Percentiles rank a stretch among this genome's conserved stretches.
These are phyloP conservation scores for Ametastegia equiseti DNA, from an alignment of 2,888 invertebrate species.

Conservation along the genomic window DNA sequence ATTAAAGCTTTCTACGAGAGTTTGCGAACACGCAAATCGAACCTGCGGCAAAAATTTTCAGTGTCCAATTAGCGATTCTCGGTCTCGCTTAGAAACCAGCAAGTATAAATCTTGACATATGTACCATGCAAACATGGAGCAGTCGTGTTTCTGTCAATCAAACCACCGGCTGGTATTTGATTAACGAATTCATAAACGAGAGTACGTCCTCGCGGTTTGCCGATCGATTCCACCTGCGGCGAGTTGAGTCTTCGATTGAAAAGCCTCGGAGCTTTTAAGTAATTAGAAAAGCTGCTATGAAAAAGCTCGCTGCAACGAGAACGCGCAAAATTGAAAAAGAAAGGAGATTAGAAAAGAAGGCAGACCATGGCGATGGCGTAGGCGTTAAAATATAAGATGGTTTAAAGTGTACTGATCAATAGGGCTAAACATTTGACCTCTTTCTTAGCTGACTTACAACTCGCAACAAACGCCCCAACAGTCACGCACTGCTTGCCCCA, in stretches of 20 bases:
- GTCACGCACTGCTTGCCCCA: conserved; percentile 62
- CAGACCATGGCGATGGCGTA: neutral
- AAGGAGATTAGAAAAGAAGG: neutral
- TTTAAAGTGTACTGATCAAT: conserved; percentile 46
- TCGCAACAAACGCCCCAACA: conserved; percentile 54
- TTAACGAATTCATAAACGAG: neutral
- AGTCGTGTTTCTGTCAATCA: neutral
- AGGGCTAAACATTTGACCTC: conserved; percentile 59
- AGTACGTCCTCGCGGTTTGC: neutral
- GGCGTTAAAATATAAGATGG: conserved; percentile 41
- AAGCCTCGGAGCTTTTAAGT: conserved; percentile 49
- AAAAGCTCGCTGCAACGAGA: conserved; percentile 6
- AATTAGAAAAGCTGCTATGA: conserved; percentile 52
- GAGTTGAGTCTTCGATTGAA: conserved; percentile 25
- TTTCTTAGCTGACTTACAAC: conserved; percentile 59
- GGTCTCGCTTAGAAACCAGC: neutral
- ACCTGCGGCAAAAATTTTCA: neutral
- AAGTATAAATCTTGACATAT: neutral
- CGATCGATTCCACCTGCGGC: neutral
- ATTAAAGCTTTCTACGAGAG: neutral
- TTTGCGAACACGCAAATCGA: neutral
- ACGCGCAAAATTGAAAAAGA: neutral
- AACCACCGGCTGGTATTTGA: neutral
- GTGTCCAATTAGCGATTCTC: neutral
- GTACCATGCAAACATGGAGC: too few species aligned